Conservation (phyloP, 1,140 invertebrate genomes). For the Platorchestia sp. region DNA sequence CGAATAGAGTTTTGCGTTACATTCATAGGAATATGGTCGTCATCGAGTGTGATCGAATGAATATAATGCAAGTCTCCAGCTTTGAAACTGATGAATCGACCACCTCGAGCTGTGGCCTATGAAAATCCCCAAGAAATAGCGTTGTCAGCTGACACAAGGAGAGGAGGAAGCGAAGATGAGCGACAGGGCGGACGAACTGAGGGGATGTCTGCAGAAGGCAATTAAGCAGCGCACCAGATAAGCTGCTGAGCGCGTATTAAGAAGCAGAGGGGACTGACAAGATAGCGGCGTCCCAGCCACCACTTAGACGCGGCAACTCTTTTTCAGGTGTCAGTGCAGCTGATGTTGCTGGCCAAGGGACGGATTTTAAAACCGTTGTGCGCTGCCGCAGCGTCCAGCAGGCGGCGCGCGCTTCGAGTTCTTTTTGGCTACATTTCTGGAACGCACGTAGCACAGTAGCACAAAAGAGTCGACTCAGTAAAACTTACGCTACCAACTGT, state of each 20-base stretch:
- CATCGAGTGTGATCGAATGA: neutral
- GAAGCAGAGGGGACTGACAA: neutral
- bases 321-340: neutral
- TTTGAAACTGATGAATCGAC: neutral
- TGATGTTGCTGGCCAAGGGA: neutral
- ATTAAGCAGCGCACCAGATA: conserved; percentile 23
- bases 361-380: neutral
- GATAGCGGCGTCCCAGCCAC: neutral
- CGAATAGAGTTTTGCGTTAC: neutral
- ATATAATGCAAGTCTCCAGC: neutral
- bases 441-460: too few species aligned
- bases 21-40: neutral
- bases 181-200: neutral
- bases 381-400: neutral
- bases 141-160: neutral
- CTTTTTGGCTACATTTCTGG: too few species aligned
- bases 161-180: conserved; percentile 7
- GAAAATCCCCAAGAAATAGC: neutral
- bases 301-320: neutral
- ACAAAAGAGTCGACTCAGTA: too few species aligned
- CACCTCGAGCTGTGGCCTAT: neutral
- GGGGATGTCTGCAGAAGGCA: neutral
- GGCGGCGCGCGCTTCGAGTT: too few species aligned
- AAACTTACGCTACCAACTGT: too few species aligned
- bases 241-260: neutral